A percentile compares a stretch with the other conserved stretches of the same genome.
These are phyloP conservation scores for Apostichopus californicus DNA, from an alignment of 35 echinoderm and acorn worm genomes.

Conservation along the genomic window DNA sequence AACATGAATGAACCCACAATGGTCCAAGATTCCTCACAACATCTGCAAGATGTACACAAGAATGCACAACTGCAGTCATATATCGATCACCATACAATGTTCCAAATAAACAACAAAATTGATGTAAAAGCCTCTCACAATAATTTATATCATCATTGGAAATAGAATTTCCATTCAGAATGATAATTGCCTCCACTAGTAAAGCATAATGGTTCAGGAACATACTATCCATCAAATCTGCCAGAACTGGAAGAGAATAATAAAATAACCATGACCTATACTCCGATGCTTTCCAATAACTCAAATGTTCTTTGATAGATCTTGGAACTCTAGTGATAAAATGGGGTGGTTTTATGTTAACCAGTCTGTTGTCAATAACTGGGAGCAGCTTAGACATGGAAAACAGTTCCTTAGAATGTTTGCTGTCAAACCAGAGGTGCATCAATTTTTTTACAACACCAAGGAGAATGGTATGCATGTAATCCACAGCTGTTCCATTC, in stretches of 20 bases:
- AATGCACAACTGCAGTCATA: too few relatives aligned
- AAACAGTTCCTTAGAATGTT: slow-evolving; percentile 17
- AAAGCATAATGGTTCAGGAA: slow-evolving; percentile 31
- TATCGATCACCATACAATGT: slow-evolving; percentile 14
- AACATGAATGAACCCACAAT: too few relatives aligned
- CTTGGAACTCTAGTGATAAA: slow-evolving; percentile 39
- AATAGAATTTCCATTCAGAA: slow-evolving; percentile 7
- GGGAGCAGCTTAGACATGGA: background rate
- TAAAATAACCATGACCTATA: slow-evolving; percentile 1
- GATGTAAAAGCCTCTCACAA: background rate
- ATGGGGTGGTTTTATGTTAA: slow-evolving; percentile 10
- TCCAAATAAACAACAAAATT: slow-evolving; percentile 6
- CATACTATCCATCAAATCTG: background rate
- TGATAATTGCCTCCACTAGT: slow-evolving; percentile 8
- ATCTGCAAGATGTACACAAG: too few relatives aligned
- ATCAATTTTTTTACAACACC: slow-evolving; percentile 41
- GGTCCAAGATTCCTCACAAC: too few relatives aligned
- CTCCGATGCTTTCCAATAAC: slow-evolving; percentile 50
- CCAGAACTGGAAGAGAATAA: background rate
- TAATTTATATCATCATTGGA: background rate
- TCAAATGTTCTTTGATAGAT: slow-evolving; percentile 9
- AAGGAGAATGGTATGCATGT: slow-evolving; percentile 51
- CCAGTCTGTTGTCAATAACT: slow-evolving; percentile 43
- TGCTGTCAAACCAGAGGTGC: slow-evolving; percentile 46
- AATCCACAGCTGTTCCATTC: slow-evolving; percentile 53